Evolutionary conservation across 1,140 invertebrate species (phyloP).

Genomic region (Bicyclus anynana): DNA sequence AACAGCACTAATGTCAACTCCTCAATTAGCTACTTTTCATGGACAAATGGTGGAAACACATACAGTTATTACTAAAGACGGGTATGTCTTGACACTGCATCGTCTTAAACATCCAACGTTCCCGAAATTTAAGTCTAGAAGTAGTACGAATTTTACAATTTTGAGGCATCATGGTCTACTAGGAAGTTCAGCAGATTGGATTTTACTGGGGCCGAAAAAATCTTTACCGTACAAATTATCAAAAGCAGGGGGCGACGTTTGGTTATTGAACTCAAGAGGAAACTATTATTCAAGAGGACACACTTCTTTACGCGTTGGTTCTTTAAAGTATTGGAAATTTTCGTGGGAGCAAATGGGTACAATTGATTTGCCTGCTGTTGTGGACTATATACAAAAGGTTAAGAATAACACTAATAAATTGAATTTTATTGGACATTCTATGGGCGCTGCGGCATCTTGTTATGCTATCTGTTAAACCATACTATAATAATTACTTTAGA

Average conservation of each 20-base stretch:
- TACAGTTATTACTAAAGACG: conserved; percentile 77
- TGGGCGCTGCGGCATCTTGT: conserved; percentile 81
- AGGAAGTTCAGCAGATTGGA: conserved; percentile 85
- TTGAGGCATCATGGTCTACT: conserved; percentile 88
- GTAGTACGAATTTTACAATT: conserved; percentile 50
- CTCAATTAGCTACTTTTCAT: conserved; percentile 78
- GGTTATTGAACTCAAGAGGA: conserved; percentile 81
- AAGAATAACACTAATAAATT: conserved; percentile 66
- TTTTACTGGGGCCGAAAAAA: conserved; percentile 81
- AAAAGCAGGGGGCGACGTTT: conserved; percentile 81
- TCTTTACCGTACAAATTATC: conserved; percentile 80
- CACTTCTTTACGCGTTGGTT: conserved; percentile 54
- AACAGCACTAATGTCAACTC: conserved; percentile 43
- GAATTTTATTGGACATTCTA: conserved; percentile 84
- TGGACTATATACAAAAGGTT: conserved; percentile 81
- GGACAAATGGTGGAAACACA: conserved; percentile 82
- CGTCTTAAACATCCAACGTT: conserved; percentile 75
- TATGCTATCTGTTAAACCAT: conserved; percentile 79
- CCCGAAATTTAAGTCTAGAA: background rate
- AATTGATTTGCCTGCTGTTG: conserved; percentile 85
- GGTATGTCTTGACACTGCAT: conserved; percentile 77
- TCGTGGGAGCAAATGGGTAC: conserved; percentile 83
- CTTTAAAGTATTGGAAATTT: conserved; percentile 80
- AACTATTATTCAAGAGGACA: conserved; percentile 80
- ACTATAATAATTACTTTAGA: conserved; percentile 81